These are phyloP conservation scores for Rotaria macrura DNA, from an alignment of 2,888 invertebrate species.

Conservation along the genomic window DNA sequence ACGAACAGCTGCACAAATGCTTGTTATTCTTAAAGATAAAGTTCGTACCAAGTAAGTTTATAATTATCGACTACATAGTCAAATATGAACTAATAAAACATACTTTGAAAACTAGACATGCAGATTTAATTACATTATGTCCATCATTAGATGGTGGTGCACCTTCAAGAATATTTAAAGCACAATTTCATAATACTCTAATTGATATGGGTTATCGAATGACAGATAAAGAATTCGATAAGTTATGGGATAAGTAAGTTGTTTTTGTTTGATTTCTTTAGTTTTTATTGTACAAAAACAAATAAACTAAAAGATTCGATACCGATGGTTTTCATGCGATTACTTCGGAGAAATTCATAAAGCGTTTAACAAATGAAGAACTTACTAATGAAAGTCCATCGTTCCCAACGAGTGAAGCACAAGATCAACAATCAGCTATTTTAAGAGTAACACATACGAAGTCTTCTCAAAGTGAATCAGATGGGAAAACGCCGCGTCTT, in stretches of 20 bases:
- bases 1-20: conserved; percentile 44
- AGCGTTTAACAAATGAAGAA: neutral
- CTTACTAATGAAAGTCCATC: neutral
- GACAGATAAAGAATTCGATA: conserved; percentile 47
- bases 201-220: conserved; percentile 44
- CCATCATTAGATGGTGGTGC: conserved; percentile 45
- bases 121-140: conserved; percentile 44
- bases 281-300: conserved; percentile 33
- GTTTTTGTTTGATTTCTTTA: neutral
- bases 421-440: no score
- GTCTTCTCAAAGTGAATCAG: neutral
- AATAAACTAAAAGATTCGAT: conserved; percentile 36
- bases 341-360: neutral
- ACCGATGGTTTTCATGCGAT: neutral
- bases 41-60: conserved; percentile 42
- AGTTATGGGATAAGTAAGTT: conserved; percentile 45
- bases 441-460: no score
- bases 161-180: conserved; percentile 42
- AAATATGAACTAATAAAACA: no score
- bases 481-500: neutral
- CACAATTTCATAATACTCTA: conserved; percentile 44
- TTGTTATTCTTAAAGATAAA: conserved; percentile 44
- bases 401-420: neutral
- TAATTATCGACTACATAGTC: neutral
- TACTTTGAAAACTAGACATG: conserved; percentile 39